Evolutionary conservation across 2,888 invertebrate genomes (phyloP), one percentile per base, ranked within the genome.

Genomic region (Venustoraphidia nigricollis): DNA sequence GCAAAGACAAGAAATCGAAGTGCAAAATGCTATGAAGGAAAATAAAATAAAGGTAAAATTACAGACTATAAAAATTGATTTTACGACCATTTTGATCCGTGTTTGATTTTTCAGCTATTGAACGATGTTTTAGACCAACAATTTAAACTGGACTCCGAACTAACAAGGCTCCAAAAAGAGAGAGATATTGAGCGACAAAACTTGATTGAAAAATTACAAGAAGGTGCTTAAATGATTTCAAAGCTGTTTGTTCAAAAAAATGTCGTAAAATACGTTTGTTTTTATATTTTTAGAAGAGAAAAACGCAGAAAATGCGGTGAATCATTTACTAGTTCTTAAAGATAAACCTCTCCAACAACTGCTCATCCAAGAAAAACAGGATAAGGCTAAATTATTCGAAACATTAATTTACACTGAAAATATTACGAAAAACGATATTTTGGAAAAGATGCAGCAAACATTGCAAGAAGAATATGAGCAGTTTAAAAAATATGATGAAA

Each of bases 371-470:
- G 84, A 84, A 57, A 73, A 74, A 53, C 65, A 71, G 49, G 81
- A 83, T 63, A 81, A 83, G 62, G 74, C 81, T 56, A 69, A 73
- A 49, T 59, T 84, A 44, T 63, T 84, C 41, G 76, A 77, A 51
- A 75, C 77, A 50, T 73, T 73, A 13, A 61, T 68, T 48, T 71
- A 71, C 60, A 72, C 75, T 58, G 72, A 74, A 64, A 73, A 73
- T 58, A 70, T 69, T 58, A 64, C 83, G 36, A 73, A 74, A 54
- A 81, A 74, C 58, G 83, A 85, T 63, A 76, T 83, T 47, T 67
- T 85, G 43, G 75, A 70, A 58, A 79, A 80, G 43, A 86, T 86
- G 83, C 75, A 82, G 60, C 70, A 72, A 57, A 66, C 84, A 38
- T 66, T 86, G 41, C 74, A 77, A 53, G 78, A 83, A 61, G 83